These are phyloP conservation scores for Uria aalge DNA, from an alignment of 2,113 vertebrate species.

Conservation along the genomic window DNA sequence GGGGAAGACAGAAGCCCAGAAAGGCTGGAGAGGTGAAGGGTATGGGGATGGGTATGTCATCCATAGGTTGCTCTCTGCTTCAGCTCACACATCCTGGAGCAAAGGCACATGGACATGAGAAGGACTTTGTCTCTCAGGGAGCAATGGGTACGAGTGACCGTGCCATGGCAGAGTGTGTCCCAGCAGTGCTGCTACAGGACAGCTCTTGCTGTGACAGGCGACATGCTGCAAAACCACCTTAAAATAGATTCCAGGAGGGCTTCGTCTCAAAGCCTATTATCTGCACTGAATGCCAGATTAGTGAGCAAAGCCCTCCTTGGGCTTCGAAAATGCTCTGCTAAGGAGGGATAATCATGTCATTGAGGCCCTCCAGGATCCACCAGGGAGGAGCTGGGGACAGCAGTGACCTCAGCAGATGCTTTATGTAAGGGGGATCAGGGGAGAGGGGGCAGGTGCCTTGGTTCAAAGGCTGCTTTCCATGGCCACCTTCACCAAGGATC, in stretches of 20 bases:
- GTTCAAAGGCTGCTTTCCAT: not conserved
- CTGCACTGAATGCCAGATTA: slow-evolving; percentile 56
- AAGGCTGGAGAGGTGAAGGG: not conserved
- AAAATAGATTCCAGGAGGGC: slow-evolving; percentile 55
- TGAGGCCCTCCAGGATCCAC: slow-evolving; percentile 11
- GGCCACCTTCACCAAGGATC: not conserved
- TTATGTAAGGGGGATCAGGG: slow-evolving; percentile 1
- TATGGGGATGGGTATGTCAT: no score
- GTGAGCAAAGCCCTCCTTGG: slow-evolving; percentile 46
- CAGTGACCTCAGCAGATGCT: slow-evolving; percentile 44
- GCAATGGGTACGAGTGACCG: accelerated
- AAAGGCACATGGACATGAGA: not conserved
- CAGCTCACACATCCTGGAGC: accelerated
- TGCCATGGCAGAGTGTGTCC: not conserved
- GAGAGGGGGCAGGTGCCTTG: not conserved
- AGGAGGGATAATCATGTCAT: slow-evolving; percentile 62
- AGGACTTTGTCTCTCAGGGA: not conserved
- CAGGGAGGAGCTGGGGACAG: slow-evolving; percentile 16
- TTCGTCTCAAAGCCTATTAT: slow-evolving; percentile 52
- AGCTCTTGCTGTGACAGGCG: not conserved
- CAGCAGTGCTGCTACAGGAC: accelerated
- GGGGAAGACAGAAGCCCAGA: not conserved
- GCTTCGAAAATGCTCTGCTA: slow-evolving; percentile 34
- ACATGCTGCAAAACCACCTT: slow-evolving; percentile 29
- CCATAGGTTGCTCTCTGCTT: not conserved